Percentiles rank a stretch among this genome's conserved stretches.
Conservation (phyloP, 2,888 invertebrate genomes). For the Hemicrepidius hirtus region DNA sequence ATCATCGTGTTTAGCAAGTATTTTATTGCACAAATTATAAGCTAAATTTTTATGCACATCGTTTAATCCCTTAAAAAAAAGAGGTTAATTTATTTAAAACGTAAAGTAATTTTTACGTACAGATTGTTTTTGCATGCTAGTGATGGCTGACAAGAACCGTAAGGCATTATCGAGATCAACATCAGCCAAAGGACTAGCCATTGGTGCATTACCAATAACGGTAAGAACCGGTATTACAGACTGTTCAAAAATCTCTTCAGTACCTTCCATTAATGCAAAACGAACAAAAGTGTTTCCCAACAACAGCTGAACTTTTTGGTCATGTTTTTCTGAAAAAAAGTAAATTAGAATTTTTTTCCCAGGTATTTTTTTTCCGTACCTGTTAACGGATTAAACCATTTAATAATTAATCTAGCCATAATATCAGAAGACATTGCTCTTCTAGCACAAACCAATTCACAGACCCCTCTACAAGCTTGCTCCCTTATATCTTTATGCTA, state of each 20-base stretch:
- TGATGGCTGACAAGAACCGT: constrained; percentile 46
- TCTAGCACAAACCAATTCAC: constrained; percentile 36
- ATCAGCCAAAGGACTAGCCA: constrained; percentile 46
- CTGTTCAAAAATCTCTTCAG: constrained; percentile 42
- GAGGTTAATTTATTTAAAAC: too few relatives aligned
- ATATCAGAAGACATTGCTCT: constrained; percentile 36
- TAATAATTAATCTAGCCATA: constrained; percentile 39
- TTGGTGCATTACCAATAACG: constrained; percentile 45
- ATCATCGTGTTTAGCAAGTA: constrained; percentile 43
- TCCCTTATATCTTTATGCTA: neutral
- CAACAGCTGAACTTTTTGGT: constrained; percentile 42
- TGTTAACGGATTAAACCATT: constrained; percentile 48
- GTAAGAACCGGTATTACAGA: constrained; percentile 45
- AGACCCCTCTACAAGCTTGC: constrained; percentile 29
- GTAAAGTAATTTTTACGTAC: constrained; percentile 25
- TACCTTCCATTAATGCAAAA: constrained; percentile 33
- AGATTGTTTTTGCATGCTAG: constrained; percentile 24
- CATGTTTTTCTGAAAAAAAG: constrained; percentile 38
- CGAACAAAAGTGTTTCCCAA: constrained; percentile 34
- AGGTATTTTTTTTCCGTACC: too few relatives aligned
- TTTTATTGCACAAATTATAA: constrained; percentile 49
- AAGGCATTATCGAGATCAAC: constrained; percentile 46
- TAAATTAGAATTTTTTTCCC: too few relatives aligned
- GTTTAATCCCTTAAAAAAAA: constrained; percentile 39
- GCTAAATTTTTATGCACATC: constrained; percentile 53